These are phyloP conservation scores for Calonectris borealis DNA, from an alignment of 2,113 vertebrate genomes.

Conservation along the genomic window DNA sequence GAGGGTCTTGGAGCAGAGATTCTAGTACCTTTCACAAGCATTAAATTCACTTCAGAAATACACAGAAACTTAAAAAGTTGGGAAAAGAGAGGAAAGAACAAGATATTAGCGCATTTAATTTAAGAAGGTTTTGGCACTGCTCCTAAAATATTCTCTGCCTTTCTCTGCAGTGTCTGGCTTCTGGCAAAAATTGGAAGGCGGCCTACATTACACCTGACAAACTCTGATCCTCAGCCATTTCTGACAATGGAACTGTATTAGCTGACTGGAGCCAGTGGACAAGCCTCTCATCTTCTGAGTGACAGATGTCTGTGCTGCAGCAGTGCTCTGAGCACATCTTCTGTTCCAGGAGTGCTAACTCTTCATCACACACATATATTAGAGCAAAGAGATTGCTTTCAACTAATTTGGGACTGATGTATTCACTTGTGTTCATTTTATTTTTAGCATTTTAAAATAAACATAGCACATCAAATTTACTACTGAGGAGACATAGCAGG, in stretches of 20 bases:
- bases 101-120: conserved; percentile 9
- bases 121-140: conserved; percentile 23
- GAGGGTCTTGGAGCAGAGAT: not conserved
- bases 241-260: not conserved
- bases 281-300: not conserved
- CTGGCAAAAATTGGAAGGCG: not conserved
- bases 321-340: not conserved
- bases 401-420: not conserved
- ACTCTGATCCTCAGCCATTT: not conserved
- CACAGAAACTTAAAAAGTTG: conserved; percentile 7
- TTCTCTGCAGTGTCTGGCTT: conserved; percentile 12
- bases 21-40: not conserved
- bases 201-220: conserved; percentile 11
- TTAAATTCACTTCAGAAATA: conserved; percentile 10
- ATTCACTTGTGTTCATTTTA: not conserved
- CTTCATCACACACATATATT: not conserved
- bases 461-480: not conserved
- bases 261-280: not conserved
- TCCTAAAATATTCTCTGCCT: conserved; percentile 3
- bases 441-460: conserved; percentile 37
- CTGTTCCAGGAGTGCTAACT: not conserved
- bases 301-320: not conserved
- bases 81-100: not conserved
- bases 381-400: not conserved
- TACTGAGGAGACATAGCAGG: not conserved